These are phyloP conservation scores for Gymnopithys bicolor DNA, from an alignment of 2,797 vertebrate genomes.

Conservation along the genomic window DNA sequence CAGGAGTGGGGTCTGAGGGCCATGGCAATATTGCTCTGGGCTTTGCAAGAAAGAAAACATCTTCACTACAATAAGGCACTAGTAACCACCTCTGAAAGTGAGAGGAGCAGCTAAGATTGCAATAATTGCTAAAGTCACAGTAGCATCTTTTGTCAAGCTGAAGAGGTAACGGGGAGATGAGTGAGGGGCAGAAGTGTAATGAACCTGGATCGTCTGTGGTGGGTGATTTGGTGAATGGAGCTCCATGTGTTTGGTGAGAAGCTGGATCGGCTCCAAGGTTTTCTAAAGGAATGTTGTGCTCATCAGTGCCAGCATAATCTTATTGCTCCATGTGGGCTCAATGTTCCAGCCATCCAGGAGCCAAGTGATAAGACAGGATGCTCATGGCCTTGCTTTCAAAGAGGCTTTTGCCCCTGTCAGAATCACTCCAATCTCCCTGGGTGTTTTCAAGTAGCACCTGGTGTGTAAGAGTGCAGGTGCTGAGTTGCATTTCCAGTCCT, in stretches of 20 bases:
- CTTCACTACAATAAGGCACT: not conserved
- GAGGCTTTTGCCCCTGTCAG: not conserved
- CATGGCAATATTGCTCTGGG: not conserved
- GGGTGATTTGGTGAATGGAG: not conserved
- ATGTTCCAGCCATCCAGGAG: not conserved
- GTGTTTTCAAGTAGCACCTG: not conserved
- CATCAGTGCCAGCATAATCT: not conserved
- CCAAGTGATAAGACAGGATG: not conserved
- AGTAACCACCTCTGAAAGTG: not conserved
- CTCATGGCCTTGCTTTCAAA: not conserved
- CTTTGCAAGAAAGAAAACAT: not conserved
- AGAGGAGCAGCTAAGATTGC: not conserved
- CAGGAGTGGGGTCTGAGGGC: not conserved
- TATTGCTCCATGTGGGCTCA: not conserved
- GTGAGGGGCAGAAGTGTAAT: not conserved
- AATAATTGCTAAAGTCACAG: not conserved
- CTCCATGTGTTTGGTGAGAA: not conserved
- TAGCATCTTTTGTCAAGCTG: not conserved
- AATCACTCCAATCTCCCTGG: not conserved
- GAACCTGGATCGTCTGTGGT: not conserved
- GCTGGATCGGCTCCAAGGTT: not conserved
- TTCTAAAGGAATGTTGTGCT: not conserved
- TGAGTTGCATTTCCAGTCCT: conserved; percentile 7
- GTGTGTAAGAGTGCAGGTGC: not conserved
- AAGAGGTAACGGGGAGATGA: not conserved